Conservation (phyloP, 2,888 invertebrate genomes). For the Cremastinae sp. region DNA sequence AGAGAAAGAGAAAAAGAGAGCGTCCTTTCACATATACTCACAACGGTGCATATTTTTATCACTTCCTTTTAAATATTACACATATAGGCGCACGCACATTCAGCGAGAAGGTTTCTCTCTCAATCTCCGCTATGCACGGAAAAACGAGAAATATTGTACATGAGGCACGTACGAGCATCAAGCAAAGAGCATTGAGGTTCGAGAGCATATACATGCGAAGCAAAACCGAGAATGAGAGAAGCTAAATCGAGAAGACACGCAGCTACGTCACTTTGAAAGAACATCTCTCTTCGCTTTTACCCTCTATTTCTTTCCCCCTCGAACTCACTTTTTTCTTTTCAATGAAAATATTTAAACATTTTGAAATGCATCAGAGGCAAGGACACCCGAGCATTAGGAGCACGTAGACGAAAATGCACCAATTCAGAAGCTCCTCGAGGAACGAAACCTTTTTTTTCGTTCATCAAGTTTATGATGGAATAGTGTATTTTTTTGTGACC, state of each 20-base stretch:
- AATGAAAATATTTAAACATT: too few relatives aligned
- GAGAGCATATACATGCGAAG: constrained; percentile 55
- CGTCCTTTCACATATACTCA: constrained; percentile 40
- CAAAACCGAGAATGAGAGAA: constrained; percentile 64
- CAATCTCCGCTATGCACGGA: constrained; percentile 63
- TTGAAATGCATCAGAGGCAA: too few relatives aligned
- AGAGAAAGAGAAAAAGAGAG: constrained; percentile 42
- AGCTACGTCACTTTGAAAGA: constrained; percentile 70
- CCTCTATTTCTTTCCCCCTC: not conserved
- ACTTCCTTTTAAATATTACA: constrained; percentile 2
- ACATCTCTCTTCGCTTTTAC: not conserved
- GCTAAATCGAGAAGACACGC: constrained; percentile 69
- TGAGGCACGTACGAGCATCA: constrained; percentile 54
- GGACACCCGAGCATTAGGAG: too few relatives aligned
- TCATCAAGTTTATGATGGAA: too few relatives aligned
- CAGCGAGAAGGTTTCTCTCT: constrained; percentile 33
- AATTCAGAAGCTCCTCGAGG: too few relatives aligned
- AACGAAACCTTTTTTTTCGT: too few relatives aligned
- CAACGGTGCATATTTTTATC: constrained; percentile 23
- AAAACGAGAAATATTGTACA: constrained; percentile 62
- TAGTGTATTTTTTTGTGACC: too few relatives aligned
- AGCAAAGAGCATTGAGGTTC: constrained; percentile 57
- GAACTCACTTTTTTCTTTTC: not conserved
- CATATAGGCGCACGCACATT: constrained; percentile 20
- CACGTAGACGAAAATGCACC: too few relatives aligned